These are phyloP conservation scores for Andrena fulva DNA, from an alignment of 2,888 invertebrate species.

Conservation along the genomic window DNA sequence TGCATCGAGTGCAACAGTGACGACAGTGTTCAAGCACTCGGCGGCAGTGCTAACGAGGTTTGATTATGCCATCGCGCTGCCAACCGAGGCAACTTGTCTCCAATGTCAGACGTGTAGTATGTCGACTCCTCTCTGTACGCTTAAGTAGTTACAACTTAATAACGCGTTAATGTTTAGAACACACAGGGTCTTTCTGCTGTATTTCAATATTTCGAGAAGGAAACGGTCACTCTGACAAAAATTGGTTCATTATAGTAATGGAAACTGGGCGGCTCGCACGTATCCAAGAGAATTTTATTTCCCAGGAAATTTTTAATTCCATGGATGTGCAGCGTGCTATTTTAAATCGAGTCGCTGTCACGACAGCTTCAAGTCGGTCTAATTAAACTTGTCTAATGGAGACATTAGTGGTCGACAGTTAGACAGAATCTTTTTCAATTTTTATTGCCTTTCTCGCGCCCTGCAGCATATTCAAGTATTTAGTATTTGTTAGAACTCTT, in stretches of 20 bases:
- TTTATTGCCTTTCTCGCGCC: neutral
- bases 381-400: neutral
- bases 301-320: neutral
- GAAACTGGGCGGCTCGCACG: too few relatives aligned
- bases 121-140: slow-evolving; percentile 12
- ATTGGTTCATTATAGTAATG: too few relatives aligned
- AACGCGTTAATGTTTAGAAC: neutral
- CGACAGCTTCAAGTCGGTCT: neutral
- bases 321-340: neutral
- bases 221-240: too few relatives aligned
- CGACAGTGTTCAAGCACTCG: slow-evolving; percentile 61
- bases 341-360: neutral
- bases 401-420: slow-evolving; percentile 3
- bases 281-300: too few relatives aligned
- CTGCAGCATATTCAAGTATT: neutral
- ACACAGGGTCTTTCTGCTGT: too few relatives aligned
- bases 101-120: slow-evolving; percentile 14
- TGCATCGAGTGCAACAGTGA: slow-evolving; percentile 62
- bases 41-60: slow-evolving; percentile 65
- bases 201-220: too few relatives aligned
- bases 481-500: too few relatives aligned
- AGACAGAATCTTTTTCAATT: neutral
- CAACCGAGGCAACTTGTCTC: slow-evolving; percentile 22
- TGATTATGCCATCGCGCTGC: slow-evolving; percentile 61
- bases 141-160: neutral